Base-by-base conservation (phyloP, 1,140 invertebrate genomes). In the Drosophila pachea region DNA sequence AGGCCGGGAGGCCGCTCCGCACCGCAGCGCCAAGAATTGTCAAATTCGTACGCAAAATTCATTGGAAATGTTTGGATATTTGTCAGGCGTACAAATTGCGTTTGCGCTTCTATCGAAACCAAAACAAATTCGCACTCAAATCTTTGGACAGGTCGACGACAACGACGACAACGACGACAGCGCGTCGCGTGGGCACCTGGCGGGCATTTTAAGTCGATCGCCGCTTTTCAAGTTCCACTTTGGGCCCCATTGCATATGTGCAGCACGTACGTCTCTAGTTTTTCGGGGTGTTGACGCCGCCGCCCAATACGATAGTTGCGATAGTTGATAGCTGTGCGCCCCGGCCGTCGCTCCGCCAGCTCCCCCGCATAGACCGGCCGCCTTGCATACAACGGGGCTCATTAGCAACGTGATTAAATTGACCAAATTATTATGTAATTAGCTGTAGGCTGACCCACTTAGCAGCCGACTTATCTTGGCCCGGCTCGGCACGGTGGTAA, bases 361-460 rank as follows among this genome's bases (percentile, higher is more conserved):
- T 14, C n/a, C 12, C 40, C 8, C 22, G n/a, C 40, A 43, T 7
- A 6, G 40, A 14, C 40, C 58, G 31, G 32, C 55, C 54, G 66
- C 45, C 63, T 67, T 65, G 79, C 79, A 84, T 84, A 83, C 68
- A 72, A 63, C 65, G 64, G 42, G 33, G 76, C 84, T 87, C 74
- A 87, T 87, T 87, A 87, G 74, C 61, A 68, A 47, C 60, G 43
- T 65, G 76, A 71, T 86, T 79, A 77, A 86, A 87, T 87, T 87
- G 78, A 74, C 78, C 84, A 83, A 87, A 87, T 87, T 83, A 87
- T 87, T 87, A 83, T 83, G 83, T 87, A 87, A 87, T 87, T 87
- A 87, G 78, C 76, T 54, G 67, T 70, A 49, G 67, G 66, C 76
- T 83, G 78, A 86, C 81, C 76, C 81, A 86, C 76, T 75, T 86